Conservation (phyloP, 2,797 vertebrate species). For the Hafferia zeledoni region DNA sequence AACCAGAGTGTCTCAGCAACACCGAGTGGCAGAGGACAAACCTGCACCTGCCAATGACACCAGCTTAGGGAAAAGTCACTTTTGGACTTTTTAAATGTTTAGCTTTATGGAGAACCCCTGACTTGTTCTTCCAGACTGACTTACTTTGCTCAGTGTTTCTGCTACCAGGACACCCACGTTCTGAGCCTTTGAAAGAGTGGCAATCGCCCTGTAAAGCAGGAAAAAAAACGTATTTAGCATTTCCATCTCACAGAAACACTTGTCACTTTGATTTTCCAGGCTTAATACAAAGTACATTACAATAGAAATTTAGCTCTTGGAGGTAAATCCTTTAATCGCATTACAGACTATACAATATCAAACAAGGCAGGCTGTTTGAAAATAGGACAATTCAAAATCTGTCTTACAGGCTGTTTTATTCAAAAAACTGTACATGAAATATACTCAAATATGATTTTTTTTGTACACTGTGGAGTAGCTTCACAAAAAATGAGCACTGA, state of each 20-base stretch:
- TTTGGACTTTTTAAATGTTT: neutral
- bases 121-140: neutral
- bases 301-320: neutral
- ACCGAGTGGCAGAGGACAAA: neutral
- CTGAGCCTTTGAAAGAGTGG: slow-evolving; percentile 81
- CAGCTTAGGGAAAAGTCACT: neutral
- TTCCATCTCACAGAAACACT: neutral
- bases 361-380: neutral
- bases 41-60: neutral
- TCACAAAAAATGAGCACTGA: neutral
- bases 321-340: neutral
- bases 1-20: neutral
- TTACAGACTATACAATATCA: neutral
- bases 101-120: neutral
- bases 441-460: neutral
- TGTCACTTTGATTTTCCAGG: neutral
- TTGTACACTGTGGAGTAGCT: neutral
- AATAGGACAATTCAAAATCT: neutral
- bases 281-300: neutral
- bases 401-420: neutral
- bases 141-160: slow-evolving; percentile 88
- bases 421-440: neutral
- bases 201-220: slow-evolving; percentile 57
- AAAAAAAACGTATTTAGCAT: slow-evolving; percentile 2
- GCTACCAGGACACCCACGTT: slow-evolving; percentile 77